A percentile compares a stretch with the other conserved stretches of the same genome.
Evolutionary conservation across 2,888 invertebrate species (phyloP).

Genomic region (Protonemura montana): DNA sequence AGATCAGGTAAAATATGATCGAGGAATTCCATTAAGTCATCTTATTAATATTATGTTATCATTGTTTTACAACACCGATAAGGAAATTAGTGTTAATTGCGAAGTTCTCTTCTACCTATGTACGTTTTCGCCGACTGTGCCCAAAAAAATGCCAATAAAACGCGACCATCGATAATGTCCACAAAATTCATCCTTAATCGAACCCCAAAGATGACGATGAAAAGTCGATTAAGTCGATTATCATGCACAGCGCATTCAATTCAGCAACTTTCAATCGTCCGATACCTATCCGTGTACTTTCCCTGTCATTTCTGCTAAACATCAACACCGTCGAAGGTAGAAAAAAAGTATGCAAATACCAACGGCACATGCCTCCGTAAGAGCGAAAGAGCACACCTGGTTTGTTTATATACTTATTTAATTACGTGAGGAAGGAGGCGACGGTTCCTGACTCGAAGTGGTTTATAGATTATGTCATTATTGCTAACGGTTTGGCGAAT

Average conservation of each 20-base stretch:
- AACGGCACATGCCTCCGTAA: not conserved
- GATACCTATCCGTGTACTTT: not conserved
- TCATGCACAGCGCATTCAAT: not conserved
- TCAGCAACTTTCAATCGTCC: slow-evolving; percentile 4
- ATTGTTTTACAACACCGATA: not conserved
- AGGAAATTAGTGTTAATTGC: not conserved
- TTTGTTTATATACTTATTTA: not conserved
- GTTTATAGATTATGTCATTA: slow-evolving; percentile 7
- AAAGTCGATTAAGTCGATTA: not conserved
- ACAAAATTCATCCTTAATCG: not conserved
- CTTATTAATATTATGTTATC: not conserved
- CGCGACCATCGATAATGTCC: not conserved
- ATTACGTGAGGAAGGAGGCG: not conserved
- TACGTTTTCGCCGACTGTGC: not conserved
- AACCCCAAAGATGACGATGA: not conserved
- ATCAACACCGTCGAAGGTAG: not conserved
- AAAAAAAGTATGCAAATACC: not conserved
- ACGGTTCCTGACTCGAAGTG: not conserved
- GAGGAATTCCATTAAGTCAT: slow-evolving; percentile 20
- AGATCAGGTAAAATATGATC: not conserved
- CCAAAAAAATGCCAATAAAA: not conserved
- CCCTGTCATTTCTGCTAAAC: slow-evolving; percentile 3
- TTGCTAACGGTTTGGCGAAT: slow-evolving; percentile 4
- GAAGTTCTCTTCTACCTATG: not conserved
- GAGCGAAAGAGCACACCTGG: not conserved